Percentiles rank a stretch among this genome's conserved stretches.
Evolutionary conservation across 2,113 vertebrate species (phyloP).

Genomic region (Mus spicilegus): DNA sequence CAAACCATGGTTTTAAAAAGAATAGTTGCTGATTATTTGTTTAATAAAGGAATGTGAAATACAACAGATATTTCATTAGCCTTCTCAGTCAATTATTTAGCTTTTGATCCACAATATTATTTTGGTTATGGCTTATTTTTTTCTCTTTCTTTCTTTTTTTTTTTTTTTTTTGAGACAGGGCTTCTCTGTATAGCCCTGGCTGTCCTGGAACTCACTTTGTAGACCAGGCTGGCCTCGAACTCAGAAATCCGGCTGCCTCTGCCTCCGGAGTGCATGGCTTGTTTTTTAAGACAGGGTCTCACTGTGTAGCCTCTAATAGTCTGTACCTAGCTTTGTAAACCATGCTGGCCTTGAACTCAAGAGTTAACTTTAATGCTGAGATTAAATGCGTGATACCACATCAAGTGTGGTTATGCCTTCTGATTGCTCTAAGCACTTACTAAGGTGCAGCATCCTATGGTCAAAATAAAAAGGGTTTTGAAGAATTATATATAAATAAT

Average conservation of each 20-base stretch:
- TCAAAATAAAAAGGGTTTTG: background rate
- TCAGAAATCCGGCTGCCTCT: too few relatives aligned
- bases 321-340: background rate
- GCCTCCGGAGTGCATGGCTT: too few relatives aligned
- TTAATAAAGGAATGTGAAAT: constrained; percentile 46
- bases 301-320: background rate
- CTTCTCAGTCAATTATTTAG: constrained; percentile 32
- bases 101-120: background rate
- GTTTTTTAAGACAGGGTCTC: too few relatives aligned
- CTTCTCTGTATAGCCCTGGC: background rate
- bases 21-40: background rate
- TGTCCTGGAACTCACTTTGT: background rate
- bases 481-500: background rate
- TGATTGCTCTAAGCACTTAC: constrained; percentile 17
- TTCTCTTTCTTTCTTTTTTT: rapidly evolving
- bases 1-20: constrained; percentile 24
- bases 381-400: background rate
- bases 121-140: background rate
- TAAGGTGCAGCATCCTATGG: background rate
- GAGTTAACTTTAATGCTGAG: too few relatives aligned
- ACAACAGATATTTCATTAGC: constrained; percentile 21
- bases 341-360: background rate
- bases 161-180: background rate
- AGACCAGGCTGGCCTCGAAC: background rate
- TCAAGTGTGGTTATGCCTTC: constrained; percentile 24